These are phyloP conservation scores for Agrotis ipsilon DNA, from an alignment of 2,888 invertebrate species.

Conservation along the genomic window DNA sequence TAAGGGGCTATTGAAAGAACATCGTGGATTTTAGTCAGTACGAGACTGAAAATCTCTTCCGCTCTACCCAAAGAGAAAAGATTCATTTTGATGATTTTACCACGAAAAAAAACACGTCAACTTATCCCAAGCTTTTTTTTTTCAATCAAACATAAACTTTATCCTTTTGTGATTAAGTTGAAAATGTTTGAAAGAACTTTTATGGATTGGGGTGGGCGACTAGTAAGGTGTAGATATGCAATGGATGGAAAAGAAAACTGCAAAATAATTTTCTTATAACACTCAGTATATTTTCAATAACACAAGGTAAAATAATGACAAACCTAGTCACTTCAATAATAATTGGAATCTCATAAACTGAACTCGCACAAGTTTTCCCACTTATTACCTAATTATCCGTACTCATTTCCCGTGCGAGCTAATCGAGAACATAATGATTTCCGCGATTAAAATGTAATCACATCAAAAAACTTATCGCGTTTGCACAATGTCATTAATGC, in stretches of 20 bases:
- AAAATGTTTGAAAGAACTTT: no score
- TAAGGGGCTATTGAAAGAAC: no score
- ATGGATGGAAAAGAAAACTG: neutral
- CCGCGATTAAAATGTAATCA: neutral
- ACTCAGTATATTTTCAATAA: neutral
- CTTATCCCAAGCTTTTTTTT: no score
- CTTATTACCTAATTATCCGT: neutral
- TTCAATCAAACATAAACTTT: no score
- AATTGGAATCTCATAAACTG: neutral
- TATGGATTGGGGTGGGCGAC: no score
- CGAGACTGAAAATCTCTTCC: no score
- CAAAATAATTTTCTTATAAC: neutral
- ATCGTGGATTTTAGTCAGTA: no score
- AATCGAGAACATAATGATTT: neutral
- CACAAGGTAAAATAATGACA: neutral
- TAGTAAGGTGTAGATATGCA: no score
- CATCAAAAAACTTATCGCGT: neutral
- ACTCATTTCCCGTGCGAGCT: neutral
- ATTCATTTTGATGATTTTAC: no score
- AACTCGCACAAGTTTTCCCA: neutral
- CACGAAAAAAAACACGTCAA: no score
- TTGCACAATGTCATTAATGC: neutral
- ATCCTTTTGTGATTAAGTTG: no score
- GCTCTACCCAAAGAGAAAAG: no score
- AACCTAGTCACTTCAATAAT: neutral